Conservation (phyloP, 2,797 vertebrate species). For the Chaenodraco wilsoni region DNA sequence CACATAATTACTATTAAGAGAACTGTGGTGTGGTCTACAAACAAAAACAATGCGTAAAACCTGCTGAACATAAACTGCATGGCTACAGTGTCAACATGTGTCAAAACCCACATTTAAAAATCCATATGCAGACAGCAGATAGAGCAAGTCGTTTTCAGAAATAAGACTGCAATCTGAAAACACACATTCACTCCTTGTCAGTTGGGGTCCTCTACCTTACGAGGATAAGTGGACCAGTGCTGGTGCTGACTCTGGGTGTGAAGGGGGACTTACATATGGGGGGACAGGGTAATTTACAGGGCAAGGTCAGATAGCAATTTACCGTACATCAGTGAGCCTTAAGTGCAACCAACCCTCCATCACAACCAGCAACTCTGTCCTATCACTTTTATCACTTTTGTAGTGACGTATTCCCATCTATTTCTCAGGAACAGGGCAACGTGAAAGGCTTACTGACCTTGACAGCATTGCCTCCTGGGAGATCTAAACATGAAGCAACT, state of each 20-base stretch:
- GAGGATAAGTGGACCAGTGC: neutral
- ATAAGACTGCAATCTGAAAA: no score
- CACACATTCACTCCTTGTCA: no score
- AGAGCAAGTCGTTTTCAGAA: no score
- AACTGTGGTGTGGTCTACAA: no score
- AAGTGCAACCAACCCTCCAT: neutral
- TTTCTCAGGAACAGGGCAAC: slow-evolving; percentile 50
- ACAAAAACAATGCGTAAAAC: no score
- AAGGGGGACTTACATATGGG: slow-evolving; percentile 18
- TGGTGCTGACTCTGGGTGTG: slow-evolving; percentile 7
- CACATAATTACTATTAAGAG: no score
- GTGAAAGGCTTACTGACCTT: slow-evolving; percentile 24
- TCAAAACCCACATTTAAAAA: no score
- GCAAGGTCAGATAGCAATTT: slow-evolving; percentile 19
- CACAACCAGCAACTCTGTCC: neutral
- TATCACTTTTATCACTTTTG: neutral
- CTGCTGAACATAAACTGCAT: no score
- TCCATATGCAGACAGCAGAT: no score
- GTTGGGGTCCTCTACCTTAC: neutral
- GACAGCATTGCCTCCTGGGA: slow-evolving; percentile 16
- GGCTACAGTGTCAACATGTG: no score
- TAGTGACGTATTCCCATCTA: slow-evolving; percentile 28
- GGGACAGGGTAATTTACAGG: neutral
- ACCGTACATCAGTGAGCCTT: slow-evolving; percentile 20
- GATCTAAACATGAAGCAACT: slow-evolving; percentile 40